Conservation (phyloP, 2,797 vertebrate species). For the Muscicapa striata region DNA sequence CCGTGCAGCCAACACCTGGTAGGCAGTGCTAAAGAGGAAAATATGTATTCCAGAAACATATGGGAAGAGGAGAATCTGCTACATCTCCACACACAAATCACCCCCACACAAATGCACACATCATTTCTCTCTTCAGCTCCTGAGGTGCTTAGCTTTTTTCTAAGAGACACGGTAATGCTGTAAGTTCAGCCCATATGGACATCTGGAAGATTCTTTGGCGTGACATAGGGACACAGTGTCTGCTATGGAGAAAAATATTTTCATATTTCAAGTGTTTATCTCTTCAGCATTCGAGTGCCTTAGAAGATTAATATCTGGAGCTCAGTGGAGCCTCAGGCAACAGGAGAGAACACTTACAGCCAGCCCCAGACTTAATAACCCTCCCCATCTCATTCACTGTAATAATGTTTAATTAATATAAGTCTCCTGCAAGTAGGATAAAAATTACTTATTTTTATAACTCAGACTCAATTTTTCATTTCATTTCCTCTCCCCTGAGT, state of each 20-base stretch:
- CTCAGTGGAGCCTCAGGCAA: conserved; percentile 71
- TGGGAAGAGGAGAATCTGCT: conserved; percentile 62
- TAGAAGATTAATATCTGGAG: conserved; percentile 78
- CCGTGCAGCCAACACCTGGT: conserved; percentile 57
- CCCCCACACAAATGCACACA: conserved; percentile 53
- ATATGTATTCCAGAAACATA: conserved; percentile 63
- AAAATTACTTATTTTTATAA: conserved; percentile 84
- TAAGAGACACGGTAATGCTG: neutral
- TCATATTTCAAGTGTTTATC: conserved; percentile 82
- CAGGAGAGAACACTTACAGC: conserved; percentile 74
- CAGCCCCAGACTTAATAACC: conserved; percentile 71
- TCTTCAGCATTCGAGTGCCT: conserved; percentile 79
- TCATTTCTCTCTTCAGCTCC: conserved; percentile 8
- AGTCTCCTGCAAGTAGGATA: conserved; percentile 79
- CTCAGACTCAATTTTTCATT: conserved; percentile 80
- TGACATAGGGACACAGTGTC: conserved; percentile 60
- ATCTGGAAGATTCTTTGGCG: conserved; percentile 38
- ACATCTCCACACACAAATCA: conserved; percentile 61
- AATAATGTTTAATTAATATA: conserved; percentile 89
- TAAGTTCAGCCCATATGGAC: conserved; percentile 25
- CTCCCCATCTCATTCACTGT: conserved; percentile 73
- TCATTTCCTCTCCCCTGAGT: conserved; percentile 80
- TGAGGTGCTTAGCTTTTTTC: conserved; percentile 20
- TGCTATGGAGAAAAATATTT: conserved; percentile 76
- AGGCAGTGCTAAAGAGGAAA: conserved; percentile 67